Evolutionary conservation across 2,797 vertebrate species (phyloP).

Genomic region (Mus spretus): DNA sequence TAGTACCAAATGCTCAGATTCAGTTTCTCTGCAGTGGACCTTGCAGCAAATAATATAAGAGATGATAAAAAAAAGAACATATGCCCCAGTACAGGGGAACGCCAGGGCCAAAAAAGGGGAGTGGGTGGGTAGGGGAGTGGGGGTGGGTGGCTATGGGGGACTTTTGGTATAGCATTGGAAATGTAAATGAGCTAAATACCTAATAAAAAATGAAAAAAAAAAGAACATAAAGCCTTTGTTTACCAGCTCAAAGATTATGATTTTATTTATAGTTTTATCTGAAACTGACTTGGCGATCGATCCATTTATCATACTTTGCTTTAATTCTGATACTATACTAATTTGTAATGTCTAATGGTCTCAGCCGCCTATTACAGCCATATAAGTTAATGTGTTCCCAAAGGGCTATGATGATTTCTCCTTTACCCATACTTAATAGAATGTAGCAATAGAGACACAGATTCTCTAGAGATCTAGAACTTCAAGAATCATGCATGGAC

Average conservation of each 20-base stretch:
- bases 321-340: not conserved
- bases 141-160: too few relatives aligned
- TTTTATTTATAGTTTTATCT: not conserved
- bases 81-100: too few relatives aligned
- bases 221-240: not conserved
- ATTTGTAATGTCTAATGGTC: not conserved
- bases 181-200: too few relatives aligned
- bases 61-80: not conserved
- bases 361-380: not conserved
- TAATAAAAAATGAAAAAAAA: too few relatives aligned
- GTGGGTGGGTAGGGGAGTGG: too few relatives aligned
- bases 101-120: too few relatives aligned
- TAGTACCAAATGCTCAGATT: constrained; percentile 66
- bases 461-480: not conserved
- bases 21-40: constrained; percentile 59
- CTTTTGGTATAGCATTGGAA: too few relatives aligned
- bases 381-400: not conserved
- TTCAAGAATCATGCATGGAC: not conserved
- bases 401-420: not conserved
- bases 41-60: not conserved
- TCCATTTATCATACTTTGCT: constrained; percentile 40
- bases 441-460: not conserved
- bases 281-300: not conserved
- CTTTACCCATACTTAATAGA: not conserved
- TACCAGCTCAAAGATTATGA: constrained; percentile 12